These are phyloP conservation scores for Psilopogon haemacephalus DNA, from an alignment of 2,113 vertebrate species.

Conservation along the genomic window DNA sequence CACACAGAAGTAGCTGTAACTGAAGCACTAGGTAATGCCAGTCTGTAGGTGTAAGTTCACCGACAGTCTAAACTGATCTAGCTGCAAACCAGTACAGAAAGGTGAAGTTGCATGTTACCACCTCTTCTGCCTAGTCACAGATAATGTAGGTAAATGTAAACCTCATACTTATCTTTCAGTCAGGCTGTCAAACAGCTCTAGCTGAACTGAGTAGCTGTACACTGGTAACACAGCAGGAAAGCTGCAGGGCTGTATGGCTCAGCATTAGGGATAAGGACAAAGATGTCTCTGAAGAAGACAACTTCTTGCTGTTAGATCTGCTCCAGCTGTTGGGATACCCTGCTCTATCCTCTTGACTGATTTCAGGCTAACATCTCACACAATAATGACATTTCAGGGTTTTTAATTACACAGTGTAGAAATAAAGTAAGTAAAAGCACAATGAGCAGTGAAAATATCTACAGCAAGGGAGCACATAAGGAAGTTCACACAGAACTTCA, in stretches of 20 bases:
- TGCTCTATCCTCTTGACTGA: background rate
- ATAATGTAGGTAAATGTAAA: background rate
- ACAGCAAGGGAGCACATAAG: background rate
- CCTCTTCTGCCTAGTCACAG: background rate
- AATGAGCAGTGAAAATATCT: background rate
- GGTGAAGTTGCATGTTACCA: background rate
- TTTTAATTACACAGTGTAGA: background rate
- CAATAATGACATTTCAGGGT: background rate
- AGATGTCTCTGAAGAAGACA: background rate
- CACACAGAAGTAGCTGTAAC: background rate
- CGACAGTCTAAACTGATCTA: background rate
- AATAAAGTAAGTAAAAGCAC: background rate
- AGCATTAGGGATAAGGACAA: background rate
- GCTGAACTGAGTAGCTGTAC: background rate
- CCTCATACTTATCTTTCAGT: background rate
- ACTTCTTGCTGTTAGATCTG: background rate
- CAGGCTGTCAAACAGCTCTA: background rate
- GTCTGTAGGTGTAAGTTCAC: background rate
- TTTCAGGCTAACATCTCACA: background rate
- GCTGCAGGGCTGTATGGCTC: background rate
- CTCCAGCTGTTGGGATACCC: background rate
- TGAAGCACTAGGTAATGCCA: background rate
- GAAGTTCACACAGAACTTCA: background rate
- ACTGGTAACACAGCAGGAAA: background rate
- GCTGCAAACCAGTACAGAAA: background rate